Base-by-base conservation (phyloP, 2,113 vertebrate genomes). In the Epinephelus moara region DNA sequence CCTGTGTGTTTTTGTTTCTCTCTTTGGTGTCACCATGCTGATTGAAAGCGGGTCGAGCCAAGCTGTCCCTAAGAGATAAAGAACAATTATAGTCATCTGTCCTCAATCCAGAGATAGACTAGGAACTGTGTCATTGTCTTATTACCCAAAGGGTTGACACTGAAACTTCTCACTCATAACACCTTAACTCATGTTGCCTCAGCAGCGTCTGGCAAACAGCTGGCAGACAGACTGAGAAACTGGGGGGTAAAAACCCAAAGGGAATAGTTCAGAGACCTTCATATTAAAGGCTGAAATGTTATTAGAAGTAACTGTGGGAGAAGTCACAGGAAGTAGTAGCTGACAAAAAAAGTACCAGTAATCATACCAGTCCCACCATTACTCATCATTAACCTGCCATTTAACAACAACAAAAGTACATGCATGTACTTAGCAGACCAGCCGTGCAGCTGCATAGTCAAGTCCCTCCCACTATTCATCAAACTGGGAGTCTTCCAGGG, bases 21-120 rank as follows among this genome's bases (percentile, higher is more conserved):
- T 82, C 78, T 70, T 56, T n/a, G 73, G 86, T 84, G 78, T 88
- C 91, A 63, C 69, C 61, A 64, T 33, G 70, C 72, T 75, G 87
- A 94, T 87, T 90, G 89, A 94, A 92, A 92, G 92, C 87, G 82
- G 93, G 93, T 91, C 91, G 78, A 89, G 90, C 81, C 87, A 57
- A 85, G 85, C 73, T 59, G 75, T 92, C 89, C 95, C 94, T 86
- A 23, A 82, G 94, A 95, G 95, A 95, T 93, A 90, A 93, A 94
- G 90, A 95, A 88, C 94, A 95, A 95, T 96, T 95, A 95, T 94
- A 95, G 94, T 91, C 86, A 85, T 91, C 90, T 90, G 95, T 94
- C 95, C 95, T 95, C 87, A 85, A 95, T 95, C 93, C 95, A 95
- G 92, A 95, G 95, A 96, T 95, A 95, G 95, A 94, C 88, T 57